Percentiles rank a stretch among this genome's conserved stretches.
These are phyloP conservation scores for Ranitomeya imitator DNA, from an alignment of 2,113 vertebrate species.

Conservation along the genomic window DNA sequence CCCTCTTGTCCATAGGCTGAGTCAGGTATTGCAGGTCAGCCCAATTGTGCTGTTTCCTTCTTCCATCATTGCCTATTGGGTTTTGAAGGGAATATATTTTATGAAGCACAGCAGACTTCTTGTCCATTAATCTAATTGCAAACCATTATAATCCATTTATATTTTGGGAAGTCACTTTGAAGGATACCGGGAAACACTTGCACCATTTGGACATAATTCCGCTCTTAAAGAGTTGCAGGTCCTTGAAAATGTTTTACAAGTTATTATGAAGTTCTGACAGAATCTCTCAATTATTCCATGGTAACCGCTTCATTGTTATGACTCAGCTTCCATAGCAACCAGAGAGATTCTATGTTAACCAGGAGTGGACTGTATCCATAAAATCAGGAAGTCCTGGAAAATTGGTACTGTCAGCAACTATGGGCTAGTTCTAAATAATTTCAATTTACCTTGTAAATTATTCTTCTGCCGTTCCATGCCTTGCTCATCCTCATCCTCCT, in stretches of 20 bases:
- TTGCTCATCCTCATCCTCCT: too few relatives aligned
- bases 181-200: not conserved
- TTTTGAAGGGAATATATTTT: not conserved
- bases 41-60: not conserved
- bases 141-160: not conserved
- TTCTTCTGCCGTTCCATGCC: too few relatives aligned
- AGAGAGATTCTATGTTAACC: not conserved
- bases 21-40: not conserved
- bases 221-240: not conserved
- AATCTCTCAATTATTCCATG: not conserved
- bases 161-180: not conserved
- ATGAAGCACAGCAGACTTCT: not conserved
- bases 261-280: not conserved
- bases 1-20: not conserved
- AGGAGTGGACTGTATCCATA: not conserved
- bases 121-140: not conserved
- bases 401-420: too few relatives aligned
- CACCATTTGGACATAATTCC: not conserved
- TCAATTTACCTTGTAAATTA: too few relatives aligned
- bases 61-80: not conserved
- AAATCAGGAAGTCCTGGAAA: too few relatives aligned
- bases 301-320: not conserved
- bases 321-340: not conserved
- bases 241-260: slow-evolving; percentile 1
- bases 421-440: too few relatives aligned